Conservation (phyloP, 2,113 vertebrate genomes). For the Grammomys dolichurus region DNA sequence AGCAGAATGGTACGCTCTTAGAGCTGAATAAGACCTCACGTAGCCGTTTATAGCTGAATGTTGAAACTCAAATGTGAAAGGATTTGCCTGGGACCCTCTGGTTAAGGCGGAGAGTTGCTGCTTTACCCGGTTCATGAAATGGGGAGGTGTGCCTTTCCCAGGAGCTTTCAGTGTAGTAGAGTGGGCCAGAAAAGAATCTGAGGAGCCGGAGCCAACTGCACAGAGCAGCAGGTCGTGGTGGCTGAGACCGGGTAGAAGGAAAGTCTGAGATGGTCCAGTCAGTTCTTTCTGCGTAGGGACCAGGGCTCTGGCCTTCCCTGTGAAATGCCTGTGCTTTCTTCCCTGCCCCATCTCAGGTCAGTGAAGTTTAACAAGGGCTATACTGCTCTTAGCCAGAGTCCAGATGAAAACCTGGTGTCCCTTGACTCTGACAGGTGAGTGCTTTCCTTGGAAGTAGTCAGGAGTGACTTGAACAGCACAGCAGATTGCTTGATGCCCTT, state of each 20-base stretch:
- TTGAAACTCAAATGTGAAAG: not conserved
- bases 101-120: not conserved
- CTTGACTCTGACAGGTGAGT: slow-evolving; percentile 96
- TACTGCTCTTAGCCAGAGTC: slow-evolving; percentile 92
- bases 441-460: not conserved
- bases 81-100: not conserved
- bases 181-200: not conserved
- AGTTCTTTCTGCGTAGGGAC: not conserved
- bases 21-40: not conserved
- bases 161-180: not conserved
- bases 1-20: not conserved
- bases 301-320: not conserved
- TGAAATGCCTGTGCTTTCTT: not conserved
- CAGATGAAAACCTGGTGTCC: slow-evolving; percentile 93
- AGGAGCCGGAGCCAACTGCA: not conserved
- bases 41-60: not conserved
- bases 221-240: not conserved
- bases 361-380: slow-evolving; percentile 98
- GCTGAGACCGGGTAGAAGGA: not conserved
- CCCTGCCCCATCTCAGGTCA: slow-evolving; percentile 79
- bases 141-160: not conserved
- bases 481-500: not conserved
- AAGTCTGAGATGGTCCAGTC: not conserved
- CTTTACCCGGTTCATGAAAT: not conserved
- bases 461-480: not conserved